Conservation (phyloP, 2,888 invertebrate species). For the Mellilla xanthometata region DNA sequence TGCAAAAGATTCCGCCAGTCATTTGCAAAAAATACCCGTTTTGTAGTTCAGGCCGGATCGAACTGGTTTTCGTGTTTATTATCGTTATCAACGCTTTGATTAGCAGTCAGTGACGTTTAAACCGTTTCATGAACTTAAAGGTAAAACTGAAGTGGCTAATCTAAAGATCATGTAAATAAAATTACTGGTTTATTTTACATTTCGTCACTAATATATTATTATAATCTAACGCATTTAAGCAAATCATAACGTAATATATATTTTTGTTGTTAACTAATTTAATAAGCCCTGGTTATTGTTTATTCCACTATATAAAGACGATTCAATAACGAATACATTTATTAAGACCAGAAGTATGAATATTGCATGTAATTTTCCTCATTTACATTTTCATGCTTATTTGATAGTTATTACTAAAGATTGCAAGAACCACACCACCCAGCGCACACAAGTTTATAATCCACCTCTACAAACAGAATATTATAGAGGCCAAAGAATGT, state of each 20-base stretch:
- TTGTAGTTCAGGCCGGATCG: conserved; percentile 14
- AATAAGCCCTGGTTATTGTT: too few relatives aligned
- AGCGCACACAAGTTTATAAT: conserved; percentile 26
- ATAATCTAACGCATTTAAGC: too few relatives aligned
- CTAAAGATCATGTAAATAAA: too few relatives aligned
- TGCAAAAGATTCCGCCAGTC: conserved; percentile 13
- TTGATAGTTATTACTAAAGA: neutral
- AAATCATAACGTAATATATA: too few relatives aligned
- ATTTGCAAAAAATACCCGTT: conserved; percentile 9
- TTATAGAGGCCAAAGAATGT: conserved; percentile 72
- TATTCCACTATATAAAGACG: too few relatives aligned
- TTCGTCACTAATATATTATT: too few relatives aligned
- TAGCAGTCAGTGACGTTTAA: conserved; percentile 22
- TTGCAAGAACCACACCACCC: conserved; percentile 16
- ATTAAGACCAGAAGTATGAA: too few relatives aligned
- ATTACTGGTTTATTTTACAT: too few relatives aligned
- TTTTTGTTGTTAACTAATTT: too few relatives aligned
- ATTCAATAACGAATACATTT: too few relatives aligned
- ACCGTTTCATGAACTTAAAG: conserved; percentile 7
- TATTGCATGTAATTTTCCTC: too few relatives aligned
- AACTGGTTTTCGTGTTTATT: conserved; percentile 27
- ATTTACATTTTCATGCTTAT: too few relatives aligned
- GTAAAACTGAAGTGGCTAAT: conserved; percentile 13
- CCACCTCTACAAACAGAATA: conserved; percentile 48
- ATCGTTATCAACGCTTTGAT: conserved; percentile 28